Evolutionary conservation across 2,797 vertebrate genomes (phyloP), one percentile per base, ranked within the genome.

Genomic region (Tokudaia tokunoshimensis): DNA sequence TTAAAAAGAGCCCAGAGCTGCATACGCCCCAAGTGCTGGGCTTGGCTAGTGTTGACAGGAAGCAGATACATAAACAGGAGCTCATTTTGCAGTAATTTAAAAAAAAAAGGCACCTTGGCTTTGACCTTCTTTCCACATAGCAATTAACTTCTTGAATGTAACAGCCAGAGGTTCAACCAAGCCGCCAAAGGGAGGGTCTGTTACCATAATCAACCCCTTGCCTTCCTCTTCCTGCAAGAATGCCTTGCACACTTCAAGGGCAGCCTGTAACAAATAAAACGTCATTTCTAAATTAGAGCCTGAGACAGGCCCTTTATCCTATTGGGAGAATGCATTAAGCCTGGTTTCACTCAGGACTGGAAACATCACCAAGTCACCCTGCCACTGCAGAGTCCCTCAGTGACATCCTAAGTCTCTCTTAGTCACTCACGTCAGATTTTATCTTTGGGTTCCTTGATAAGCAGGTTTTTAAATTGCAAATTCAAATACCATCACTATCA

Each of bases 111-210:
- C 52, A 99, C 99, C 99, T 96, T 94, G 91, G 55, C 94, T 97
- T 92, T 98, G 98, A 92, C 97, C 94, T 92, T 98, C 97, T 95
- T 84, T 98, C 99, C 99, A 99, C 22, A 98, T 98, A 82, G 98
- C 97, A 50, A 99, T 99, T 92, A 99, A 98, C 95, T 98, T 99
- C 94, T 98, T 99, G 98, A 99, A 99, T 82, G 99, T 99, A 94
- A 98, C 98, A 96, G 99, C 99, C 96, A 99, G 98, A 47, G 99
- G 99, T 98, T 99, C 99, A 89, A 99, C 99, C 98, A 99, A 98
- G 75, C 99, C 99, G 14, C 99, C 99, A 89, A 99, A 99, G 0
- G 99, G 99, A 41, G 99, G 99, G 98, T 99, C 99, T 0, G 99
- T 98, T 97, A 99, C 99, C 99, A 99, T 98, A 97, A 99, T 98